Evolutionary conservation across 2,888 invertebrate species (phyloP), one percentile per base, ranked within the genome.

Genomic region (Furcula furcula): DNA sequence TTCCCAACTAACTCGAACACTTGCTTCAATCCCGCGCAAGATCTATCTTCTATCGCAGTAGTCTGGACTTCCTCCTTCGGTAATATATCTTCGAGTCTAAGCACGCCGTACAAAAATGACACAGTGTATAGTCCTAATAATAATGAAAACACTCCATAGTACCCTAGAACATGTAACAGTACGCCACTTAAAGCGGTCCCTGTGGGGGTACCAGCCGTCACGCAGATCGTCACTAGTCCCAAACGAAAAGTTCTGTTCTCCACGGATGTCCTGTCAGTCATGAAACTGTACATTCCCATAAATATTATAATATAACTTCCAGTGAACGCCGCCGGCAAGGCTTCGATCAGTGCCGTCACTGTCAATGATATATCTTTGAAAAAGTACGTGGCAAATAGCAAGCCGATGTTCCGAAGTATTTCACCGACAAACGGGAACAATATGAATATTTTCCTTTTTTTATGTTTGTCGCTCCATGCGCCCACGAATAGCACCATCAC

Each of bases 241-340:
- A 92, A 76, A 35, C 92, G 83, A 41, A 92, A 86, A n/a, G 92
- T 93, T 36, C 92, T 84, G 70, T 90, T 91, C 56, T 91, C 90
- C 19, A 90, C 50, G 1, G 90, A 80, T 18, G 92, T 91, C 29
- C 91, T 84, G 39, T 92, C 91, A 3, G 92, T 87, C 55, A 93
- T 87, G 59, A 91, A 93, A 62, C 91, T 91, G 72, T 89, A 90
- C 80, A 92, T 86, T 22, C 91, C 91, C 83, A 91, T 89, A 51
- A 91, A 90, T 69, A 91, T 85, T 6, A 90, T 86, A 27, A 91
- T 88, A 54, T 90, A 90, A 29, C 92, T 91, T 5, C 93, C 93
- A 18, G 91, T 90, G 12, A 92, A 76, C 1, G 92, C 91, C 0
- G 91, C 90, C 1, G 92, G 82, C 10, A 92, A 70, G 0, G 89